These are phyloP conservation scores for Proisotoma minuta DNA, from an alignment of 2,888 invertebrate species.

Conservation along the genomic window DNA sequence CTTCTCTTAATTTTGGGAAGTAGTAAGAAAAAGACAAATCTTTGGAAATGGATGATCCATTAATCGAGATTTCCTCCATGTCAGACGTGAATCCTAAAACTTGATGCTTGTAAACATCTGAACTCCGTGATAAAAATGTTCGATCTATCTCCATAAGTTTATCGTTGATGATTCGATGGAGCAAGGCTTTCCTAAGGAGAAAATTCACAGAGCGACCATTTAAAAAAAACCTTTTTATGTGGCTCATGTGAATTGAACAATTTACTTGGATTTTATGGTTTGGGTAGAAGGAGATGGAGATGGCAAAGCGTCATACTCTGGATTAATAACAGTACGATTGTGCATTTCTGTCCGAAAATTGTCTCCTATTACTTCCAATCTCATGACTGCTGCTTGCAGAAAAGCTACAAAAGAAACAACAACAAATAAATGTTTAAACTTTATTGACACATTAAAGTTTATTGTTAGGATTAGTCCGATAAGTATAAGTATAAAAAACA, in stretches of 20 bases:
- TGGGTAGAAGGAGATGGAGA: slow-evolving; percentile 30
- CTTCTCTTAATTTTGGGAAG: slow-evolving; percentile 44
- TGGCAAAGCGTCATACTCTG: slow-evolving; percentile 39
- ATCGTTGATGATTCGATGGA: slow-evolving; percentile 47
- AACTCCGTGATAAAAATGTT: slow-evolving; percentile 44
- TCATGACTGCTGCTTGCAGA: slow-evolving; percentile 47
- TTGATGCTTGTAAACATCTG: slow-evolving; percentile 46
- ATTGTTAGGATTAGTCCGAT: too few species aligned
- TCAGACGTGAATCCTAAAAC: slow-evolving; percentile 41
- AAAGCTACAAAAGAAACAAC: slow-evolving; percentile 39
- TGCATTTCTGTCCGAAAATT: slow-evolving; percentile 47
- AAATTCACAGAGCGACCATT: neutral
- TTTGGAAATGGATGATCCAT: slow-evolving; percentile 20
- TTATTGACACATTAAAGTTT: too few species aligned
- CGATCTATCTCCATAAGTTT: slow-evolving; percentile 46
- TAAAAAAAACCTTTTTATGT: too few species aligned
- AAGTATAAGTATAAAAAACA: too few species aligned
- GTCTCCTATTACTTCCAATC: slow-evolving; percentile 47
- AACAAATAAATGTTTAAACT: too few species aligned
- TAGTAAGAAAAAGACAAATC: slow-evolving; percentile 35
- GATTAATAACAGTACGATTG: slow-evolving; percentile 39
- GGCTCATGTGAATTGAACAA: neutral
- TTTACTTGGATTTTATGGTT: slow-evolving; percentile 41
- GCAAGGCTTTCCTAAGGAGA: slow-evolving; percentile 39
- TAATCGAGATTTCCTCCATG: slow-evolving; percentile 29